Evolutionary conservation across 2,113 vertebrate species (phyloP).

Genomic region (Cheilinus undulatus): DNA sequence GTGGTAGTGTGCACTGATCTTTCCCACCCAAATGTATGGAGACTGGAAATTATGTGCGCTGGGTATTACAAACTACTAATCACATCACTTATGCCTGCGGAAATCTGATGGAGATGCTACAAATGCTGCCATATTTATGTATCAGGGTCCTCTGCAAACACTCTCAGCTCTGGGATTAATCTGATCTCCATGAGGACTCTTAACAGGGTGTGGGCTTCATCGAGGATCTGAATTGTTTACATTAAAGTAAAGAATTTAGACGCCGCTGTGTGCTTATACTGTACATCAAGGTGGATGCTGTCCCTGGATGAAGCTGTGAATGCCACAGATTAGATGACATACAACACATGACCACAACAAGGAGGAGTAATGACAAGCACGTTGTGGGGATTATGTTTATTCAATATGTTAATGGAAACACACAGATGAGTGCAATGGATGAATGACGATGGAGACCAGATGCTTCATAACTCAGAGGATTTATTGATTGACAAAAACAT

Average conservation of each 20-base stretch:
- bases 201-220: conserved; percentile 5
- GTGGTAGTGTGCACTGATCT: conserved; percentile 62
- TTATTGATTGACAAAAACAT: conserved; percentile 74
- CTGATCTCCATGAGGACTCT: conserved; percentile 24
- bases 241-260: conserved; percentile 24
- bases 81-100: conserved; percentile 52
- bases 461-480: conserved; percentile 58
- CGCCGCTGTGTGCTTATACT: neutral
- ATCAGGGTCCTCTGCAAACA: conserved; percentile 20
- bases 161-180: conserved; percentile 40
- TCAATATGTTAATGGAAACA: conserved; percentile 63
- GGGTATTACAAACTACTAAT: conserved; percentile 71
- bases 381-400: conserved; percentile 69
- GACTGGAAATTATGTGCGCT: conserved; percentile 65
- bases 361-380: conserved; percentile 47
- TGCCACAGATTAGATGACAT: conserved; percentile 37
- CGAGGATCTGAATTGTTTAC: conserved; percentile 23
- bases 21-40: conserved; percentile 68
- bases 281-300: conserved; percentile 13
- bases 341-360: conserved; percentile 37
- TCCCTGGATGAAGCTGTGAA: conserved; percentile 6
- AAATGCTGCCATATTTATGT: conserved; percentile 30
- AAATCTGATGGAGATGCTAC: conserved; percentile 55
- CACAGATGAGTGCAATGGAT: conserved; percentile 69
- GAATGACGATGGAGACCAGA: conserved; percentile 73